Percentiles rank a stretch among this genome's conserved stretches.
Evolutionary conservation across 2,888 invertebrate species (phyloP).

Genomic region (Heliconius cydno): DNA sequence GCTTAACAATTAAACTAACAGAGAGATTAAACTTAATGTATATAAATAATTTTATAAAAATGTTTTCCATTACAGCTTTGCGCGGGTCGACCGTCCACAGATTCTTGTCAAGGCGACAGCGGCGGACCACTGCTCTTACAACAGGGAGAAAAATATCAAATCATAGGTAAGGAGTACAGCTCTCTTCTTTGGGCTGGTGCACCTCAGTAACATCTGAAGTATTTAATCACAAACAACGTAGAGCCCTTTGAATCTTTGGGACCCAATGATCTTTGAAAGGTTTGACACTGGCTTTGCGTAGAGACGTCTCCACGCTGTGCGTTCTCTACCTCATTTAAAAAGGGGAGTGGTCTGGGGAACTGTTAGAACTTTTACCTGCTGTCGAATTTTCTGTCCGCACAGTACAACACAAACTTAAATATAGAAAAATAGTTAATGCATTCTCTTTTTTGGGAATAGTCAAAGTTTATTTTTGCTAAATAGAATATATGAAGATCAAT

Average conservation of each 20-base stretch:
- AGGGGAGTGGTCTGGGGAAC: neutral
- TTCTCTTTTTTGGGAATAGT: too few species aligned
- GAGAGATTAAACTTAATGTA: neutral
- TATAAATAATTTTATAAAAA: neutral
- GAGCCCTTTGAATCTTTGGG: neutral
- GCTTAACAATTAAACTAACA: neutral
- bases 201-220: neutral
- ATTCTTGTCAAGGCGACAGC: conserved; percentile 95
- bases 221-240: neutral
- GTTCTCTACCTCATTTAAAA: neutral
- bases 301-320: neutral
- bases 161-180: conserved; percentile 85
- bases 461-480: too few species aligned
- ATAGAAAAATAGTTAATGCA: too few species aligned
- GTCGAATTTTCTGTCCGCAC: too few species aligned
- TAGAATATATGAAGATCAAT: too few species aligned
- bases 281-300: neutral
- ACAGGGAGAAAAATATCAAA: conserved; percentile 89
- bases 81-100: conserved; percentile 90
- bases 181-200: neutral
- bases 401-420: too few species aligned
- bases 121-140: conserved; percentile 92
- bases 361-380: neutral
- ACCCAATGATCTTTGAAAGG: neutral
- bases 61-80: conserved; percentile 82